A percentile compares a stretch with the other conserved stretches of the same genome.
These are phyloP conservation scores for Nannoperca australis DNA, from an alignment of 2,797 vertebrate genomes.

Conservation along the genomic window DNA sequence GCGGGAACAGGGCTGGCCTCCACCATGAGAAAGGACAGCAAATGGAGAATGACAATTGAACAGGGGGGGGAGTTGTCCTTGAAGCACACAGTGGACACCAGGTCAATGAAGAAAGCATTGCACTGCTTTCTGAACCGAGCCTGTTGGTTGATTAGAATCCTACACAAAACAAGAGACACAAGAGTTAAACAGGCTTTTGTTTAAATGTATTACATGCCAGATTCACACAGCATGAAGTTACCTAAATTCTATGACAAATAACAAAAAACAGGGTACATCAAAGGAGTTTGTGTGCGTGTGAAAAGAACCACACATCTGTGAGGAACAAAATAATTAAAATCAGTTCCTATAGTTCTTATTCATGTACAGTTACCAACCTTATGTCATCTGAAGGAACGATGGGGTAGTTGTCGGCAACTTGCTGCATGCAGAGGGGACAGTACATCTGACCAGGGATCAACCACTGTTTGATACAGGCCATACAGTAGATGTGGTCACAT, in stretches of 20 bases:
- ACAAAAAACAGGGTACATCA: neutral
- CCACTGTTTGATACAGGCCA: constrained; percentile 86
- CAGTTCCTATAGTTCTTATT: neutral
- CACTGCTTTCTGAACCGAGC: constrained; percentile 89
- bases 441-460: constrained; percentile 86
- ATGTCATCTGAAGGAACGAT: constrained; percentile 81
- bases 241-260: neutral
- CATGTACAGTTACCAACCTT: constrained; percentile 77
- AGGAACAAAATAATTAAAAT: neutral
- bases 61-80: constrained; percentile 91
- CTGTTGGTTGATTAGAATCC: constrained; percentile 83
- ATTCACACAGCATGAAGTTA: neutral
- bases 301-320: neutral
- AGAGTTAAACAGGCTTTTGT: neutral
- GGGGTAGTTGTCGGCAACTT: constrained; percentile 73
- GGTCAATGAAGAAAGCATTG: constrained; percentile 93
- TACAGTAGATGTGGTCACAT: constrained; percentile 90
- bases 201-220: neutral
- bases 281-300: neutral
- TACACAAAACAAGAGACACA: constrained; percentile 64
- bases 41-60: constrained; percentile 82
- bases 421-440: constrained; percentile 87
- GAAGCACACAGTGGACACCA: constrained; percentile 94
- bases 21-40: constrained; percentile 90
- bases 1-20: constrained; percentile 57